These are phyloP conservation scores for Isichthys henryi DNA, from an alignment of 2,113 vertebrate genomes.

Conservation along the genomic window DNA sequence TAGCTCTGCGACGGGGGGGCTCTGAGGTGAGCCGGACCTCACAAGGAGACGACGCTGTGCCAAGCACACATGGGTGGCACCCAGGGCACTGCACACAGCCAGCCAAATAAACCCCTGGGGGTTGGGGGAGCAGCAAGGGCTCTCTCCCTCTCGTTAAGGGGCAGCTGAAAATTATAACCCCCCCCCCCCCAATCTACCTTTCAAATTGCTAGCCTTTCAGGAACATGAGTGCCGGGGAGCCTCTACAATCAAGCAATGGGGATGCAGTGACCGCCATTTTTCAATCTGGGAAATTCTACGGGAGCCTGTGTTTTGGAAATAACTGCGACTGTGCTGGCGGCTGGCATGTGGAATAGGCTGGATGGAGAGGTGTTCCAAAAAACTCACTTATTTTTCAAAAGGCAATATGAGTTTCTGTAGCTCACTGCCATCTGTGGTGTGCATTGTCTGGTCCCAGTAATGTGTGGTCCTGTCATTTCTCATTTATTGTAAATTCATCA, in stretches of 20 bases:
- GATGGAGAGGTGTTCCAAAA: background rate
- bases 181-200: background rate
- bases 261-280: background rate
- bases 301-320: background rate
- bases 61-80: constrained; percentile 15
- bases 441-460: background rate
- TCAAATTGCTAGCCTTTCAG: background rate
- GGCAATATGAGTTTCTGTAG: background rate
- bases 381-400: background rate
- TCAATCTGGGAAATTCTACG: background rate
- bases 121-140: background rate
- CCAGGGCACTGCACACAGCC: background rate
- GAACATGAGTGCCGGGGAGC: background rate
- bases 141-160: background rate
- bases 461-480: background rate
- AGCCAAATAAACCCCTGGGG: constrained; percentile 9
- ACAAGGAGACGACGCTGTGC: background rate
- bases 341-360: background rate
- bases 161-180: background rate
- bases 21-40: constrained; percentile 5
- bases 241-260: background rate
- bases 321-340: background rate
- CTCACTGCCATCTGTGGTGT: background rate
- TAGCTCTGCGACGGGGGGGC: background rate
- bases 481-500: background rate